phyloP scores from a whole-genome alignment of 2,888 invertebrate genomes.

The Brachypalpus laphriformis region DNA sequence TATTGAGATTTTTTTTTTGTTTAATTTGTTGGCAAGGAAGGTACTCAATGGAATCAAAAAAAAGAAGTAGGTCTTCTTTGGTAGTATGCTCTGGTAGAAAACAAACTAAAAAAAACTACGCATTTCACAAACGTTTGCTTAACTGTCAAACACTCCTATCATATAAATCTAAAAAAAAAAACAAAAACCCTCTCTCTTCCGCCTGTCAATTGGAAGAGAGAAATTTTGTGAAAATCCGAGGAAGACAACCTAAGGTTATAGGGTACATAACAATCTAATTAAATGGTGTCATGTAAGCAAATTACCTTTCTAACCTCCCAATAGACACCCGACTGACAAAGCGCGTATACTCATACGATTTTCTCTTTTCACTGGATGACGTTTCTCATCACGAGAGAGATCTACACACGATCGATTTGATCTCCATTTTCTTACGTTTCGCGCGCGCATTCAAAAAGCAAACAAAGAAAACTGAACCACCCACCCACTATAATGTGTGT shows the following conservation, averaged over 20 bases:
- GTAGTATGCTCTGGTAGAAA: too few relatives aligned
- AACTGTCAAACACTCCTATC: background rate
- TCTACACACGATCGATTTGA: conserved; percentile 8
- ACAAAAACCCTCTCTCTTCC: background rate
- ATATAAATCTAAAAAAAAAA: background rate
- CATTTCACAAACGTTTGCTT: background rate
- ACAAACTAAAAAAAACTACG: too few relatives aligned
- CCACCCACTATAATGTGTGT: conserved; percentile 28
- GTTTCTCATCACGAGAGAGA: conserved; percentile 7
- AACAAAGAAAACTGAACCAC: conserved; percentile 27
- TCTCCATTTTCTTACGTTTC: conserved; percentile 6
- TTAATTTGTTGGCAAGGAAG: too few relatives aligned
- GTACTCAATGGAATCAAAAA: too few relatives aligned
- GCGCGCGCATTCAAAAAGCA: conserved; percentile 12
- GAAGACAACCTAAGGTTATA: background rate
- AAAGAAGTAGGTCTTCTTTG: too few relatives aligned
- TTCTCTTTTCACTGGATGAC: conserved; percentile 45
- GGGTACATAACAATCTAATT: conserved; percentile 8
- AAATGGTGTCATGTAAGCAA: conserved; percentile 16
- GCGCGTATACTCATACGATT: background rate
- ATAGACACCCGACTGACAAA: background rate
- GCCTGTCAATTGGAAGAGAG: background rate
- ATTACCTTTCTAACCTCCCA: conserved; percentile 33
- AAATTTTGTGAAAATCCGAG: background rate
- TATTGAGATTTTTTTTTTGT: too few relatives aligned